These are phyloP conservation scores for Champsocephalus esox DNA, from an alignment of 2,797 vertebrate genomes.

Conservation along the genomic window DNA sequence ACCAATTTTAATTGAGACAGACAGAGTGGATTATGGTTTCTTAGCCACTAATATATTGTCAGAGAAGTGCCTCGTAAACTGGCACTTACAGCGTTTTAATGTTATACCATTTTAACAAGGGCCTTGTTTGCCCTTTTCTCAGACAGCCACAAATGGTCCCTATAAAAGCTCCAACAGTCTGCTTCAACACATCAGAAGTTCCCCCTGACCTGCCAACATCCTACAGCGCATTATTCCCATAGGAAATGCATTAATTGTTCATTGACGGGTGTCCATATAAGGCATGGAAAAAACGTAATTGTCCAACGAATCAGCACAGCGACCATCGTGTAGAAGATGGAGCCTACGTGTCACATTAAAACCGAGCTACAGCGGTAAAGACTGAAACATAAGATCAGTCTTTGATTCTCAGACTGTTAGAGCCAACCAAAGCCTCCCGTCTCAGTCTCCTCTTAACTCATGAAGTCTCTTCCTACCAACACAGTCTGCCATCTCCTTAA, in stretches of 20 bases:
- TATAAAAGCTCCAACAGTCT: constrained; percentile 26
- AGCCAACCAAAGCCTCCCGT: constrained; percentile 32
- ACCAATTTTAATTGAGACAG: neutral
- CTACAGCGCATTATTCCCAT: constrained; percentile 12
- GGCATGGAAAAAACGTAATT: constrained; percentile 45
- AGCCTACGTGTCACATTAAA: constrained; percentile 29
- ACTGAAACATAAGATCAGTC: neutral
- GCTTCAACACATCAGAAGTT: constrained; percentile 14
- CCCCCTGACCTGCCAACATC: constrained; percentile 33
- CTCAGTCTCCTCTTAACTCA: constrained; percentile 25
- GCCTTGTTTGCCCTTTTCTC: constrained; percentile 8
- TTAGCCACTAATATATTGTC: neutral
- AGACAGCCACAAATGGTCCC: constrained; percentile 37
- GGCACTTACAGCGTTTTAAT: constrained; percentile 11
- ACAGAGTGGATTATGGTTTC: neutral
- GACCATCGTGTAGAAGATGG: constrained; percentile 5
- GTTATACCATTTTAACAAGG: constrained; percentile 28
- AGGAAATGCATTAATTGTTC: constrained; percentile 37
- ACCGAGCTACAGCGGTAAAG: neutral
- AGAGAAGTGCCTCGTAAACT: constrained; percentile 13
- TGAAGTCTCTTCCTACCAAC: constrained; percentile 9
- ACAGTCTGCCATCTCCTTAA: constrained; percentile 49
- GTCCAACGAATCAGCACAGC: neutral
- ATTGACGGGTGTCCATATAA: constrained; percentile 35
- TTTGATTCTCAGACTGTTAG: constrained; percentile 26